These are phyloP conservation scores for Drosophila quinaria DNA, from an alignment of 2,888 invertebrate species.

Conservation along the genomic window DNA sequence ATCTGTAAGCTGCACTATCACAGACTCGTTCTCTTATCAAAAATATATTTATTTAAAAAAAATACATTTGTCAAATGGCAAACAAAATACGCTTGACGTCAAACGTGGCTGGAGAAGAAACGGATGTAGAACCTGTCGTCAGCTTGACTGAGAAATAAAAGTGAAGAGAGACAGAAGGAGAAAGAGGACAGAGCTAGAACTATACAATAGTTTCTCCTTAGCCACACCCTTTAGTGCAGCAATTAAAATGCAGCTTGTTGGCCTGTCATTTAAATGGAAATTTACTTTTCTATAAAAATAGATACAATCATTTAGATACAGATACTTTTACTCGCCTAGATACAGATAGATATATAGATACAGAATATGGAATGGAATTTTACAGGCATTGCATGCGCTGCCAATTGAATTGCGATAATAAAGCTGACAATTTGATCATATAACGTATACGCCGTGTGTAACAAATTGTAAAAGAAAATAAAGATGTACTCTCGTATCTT, in stretches of 20 bases:
- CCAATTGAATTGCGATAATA: slow-evolving; percentile 34
- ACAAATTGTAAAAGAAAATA: slow-evolving; percentile 43
- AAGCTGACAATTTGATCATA: slow-evolving; percentile 16
- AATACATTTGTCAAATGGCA: slow-evolving; percentile 62
- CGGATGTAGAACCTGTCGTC: slow-evolving; percentile 25
- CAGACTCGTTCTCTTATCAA: slow-evolving; percentile 57
- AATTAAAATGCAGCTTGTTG: slow-evolving; percentile 61
- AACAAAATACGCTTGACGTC: slow-evolving; percentile 65
- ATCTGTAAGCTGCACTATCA: slow-evolving; percentile 51
- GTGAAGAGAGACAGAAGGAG: background rate
- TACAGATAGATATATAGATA: background rate
- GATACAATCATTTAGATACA: slow-evolving; percentile 10
- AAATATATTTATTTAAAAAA: slow-evolving; percentile 1
- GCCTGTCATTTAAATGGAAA: slow-evolving; percentile 34
- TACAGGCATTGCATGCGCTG: slow-evolving; percentile 32
- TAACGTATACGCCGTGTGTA: slow-evolving; percentile 69
- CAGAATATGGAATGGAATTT: slow-evolving; percentile 40
- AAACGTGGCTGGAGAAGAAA: slow-evolving; percentile 16
- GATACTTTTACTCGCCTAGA: background rate
- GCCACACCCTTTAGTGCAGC: slow-evolving; percentile 13
- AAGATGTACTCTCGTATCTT: slow-evolving; percentile 1
- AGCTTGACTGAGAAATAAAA: slow-evolving; percentile 1
- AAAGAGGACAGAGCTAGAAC: background rate
- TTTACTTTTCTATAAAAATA: slow-evolving; percentile 2
- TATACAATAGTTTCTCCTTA: background rate